Conservation (phyloP, 2,113 vertebrate species). For the Platycercus adscitus region DNA sequence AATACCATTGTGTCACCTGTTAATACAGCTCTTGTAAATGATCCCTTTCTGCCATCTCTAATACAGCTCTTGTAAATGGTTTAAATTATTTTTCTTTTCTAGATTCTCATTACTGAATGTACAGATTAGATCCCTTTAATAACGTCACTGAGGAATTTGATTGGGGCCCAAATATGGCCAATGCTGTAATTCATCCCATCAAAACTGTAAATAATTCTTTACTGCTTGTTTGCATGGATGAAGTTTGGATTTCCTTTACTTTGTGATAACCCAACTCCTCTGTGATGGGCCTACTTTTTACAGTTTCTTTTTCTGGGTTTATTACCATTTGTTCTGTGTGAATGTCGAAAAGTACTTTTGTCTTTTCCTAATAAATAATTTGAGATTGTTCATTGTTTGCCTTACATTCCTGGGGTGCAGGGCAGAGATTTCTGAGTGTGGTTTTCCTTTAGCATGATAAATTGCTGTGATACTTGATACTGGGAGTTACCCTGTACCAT, state of each 20-base stretch:
- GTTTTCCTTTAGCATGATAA: background rate
- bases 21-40: slow-evolving; percentile 76
- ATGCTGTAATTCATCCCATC: slow-evolving; percentile 59
- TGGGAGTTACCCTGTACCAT: background rate
- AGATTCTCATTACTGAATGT: slow-evolving; percentile 63
- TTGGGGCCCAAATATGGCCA: slow-evolving; percentile 32
- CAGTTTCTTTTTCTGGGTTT: slow-evolving; percentile 70
- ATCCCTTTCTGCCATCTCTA: slow-evolving; percentile 68
- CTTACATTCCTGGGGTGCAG: background rate
- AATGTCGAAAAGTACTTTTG: slow-evolving; percentile 62
- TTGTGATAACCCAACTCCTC: slow-evolving; percentile 26
- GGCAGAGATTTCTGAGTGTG: background rate
- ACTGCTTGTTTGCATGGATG: slow-evolving; percentile 69
- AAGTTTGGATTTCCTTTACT: slow-evolving; percentile 61
- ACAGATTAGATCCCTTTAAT: slow-evolving; percentile 69
- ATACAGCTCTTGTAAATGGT: slow-evolving; percentile 76
- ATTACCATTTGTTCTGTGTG: slow-evolving; percentile 67
- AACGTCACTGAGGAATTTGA: slow-evolving; percentile 41
- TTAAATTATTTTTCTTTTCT: slow-evolving; percentile 81
- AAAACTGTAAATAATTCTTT: slow-evolving; percentile 61
- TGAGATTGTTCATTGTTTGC: slow-evolving; percentile 36
- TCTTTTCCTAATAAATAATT: slow-evolving; percentile 73
- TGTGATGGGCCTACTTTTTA: slow-evolving; percentile 56
- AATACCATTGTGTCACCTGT: slow-evolving; percentile 67
- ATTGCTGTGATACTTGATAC: background rate